Percentiles rank a stretch among this genome's conserved stretches.
These are phyloP conservation scores for Ochropacha duplaris DNA, from an alignment of 2,888 invertebrate genomes.

Conservation along the genomic window DNA sequence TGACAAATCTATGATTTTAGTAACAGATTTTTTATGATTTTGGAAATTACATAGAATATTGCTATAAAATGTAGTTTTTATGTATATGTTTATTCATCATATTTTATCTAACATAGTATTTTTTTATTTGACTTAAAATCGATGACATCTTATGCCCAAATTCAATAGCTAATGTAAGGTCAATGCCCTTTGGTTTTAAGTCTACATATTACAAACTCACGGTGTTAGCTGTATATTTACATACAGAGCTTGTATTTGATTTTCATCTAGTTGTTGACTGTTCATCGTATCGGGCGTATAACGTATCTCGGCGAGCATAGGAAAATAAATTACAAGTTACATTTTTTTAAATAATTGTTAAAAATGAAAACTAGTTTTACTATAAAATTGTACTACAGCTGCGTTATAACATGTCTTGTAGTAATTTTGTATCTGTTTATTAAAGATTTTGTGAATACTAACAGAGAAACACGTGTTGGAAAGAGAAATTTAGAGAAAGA, in stretches of 20 bases:
- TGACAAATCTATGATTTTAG: too few relatives aligned
- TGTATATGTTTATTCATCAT: too few relatives aligned
- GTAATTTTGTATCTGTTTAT: not conserved
- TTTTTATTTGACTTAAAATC: too few relatives aligned
- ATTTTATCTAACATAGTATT: too few relatives aligned
- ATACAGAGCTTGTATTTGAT: not conserved
- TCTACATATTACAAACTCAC: not conserved
- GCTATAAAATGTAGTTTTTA: too few relatives aligned
- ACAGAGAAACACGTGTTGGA: not conserved
- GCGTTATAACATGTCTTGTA: not conserved
- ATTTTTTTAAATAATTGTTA: not conserved
- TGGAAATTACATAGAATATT: too few relatives aligned
- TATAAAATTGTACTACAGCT: not conserved
- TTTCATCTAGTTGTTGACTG: not conserved
- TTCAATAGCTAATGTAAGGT: not conserved
- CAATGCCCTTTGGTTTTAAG: not conserved
- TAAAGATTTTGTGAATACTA: not conserved
- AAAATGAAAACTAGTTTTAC: not conserved
- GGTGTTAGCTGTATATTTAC: too few relatives aligned
- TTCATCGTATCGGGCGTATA: not conserved
- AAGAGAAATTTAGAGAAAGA: not conserved
- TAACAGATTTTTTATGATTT: too few relatives aligned
- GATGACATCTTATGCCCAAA: too few relatives aligned
- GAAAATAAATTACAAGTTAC: not conserved
- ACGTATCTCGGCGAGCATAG: not conserved